Evolutionary conservation across 2,797 vertebrate genomes (phyloP).

Genomic region (Tadarida brasiliensis): DNA sequence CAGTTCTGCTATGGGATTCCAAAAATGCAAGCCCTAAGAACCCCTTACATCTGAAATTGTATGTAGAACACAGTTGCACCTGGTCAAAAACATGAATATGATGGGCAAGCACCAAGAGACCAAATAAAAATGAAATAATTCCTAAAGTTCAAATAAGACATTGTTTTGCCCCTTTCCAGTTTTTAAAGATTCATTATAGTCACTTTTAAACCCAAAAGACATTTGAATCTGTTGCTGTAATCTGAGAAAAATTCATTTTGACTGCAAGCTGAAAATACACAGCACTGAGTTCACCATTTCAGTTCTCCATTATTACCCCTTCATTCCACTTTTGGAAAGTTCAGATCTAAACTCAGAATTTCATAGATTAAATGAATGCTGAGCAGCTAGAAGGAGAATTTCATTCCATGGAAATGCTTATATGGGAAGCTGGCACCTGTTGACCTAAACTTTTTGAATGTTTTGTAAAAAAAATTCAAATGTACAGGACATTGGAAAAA

Average conservation of each 20-base stretch:
- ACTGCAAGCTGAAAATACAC: background rate
- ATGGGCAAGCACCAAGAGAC: background rate
- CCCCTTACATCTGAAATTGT: background rate
- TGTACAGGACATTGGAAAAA: background rate
- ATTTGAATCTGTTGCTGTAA: background rate
- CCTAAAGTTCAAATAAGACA: background rate
- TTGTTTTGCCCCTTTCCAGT: background rate
- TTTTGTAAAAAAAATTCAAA: slow-evolving; percentile 26
- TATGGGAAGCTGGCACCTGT: background rate
- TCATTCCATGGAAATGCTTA: background rate
- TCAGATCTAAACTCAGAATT: background rate
- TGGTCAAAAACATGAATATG: background rate
- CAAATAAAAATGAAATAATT: slow-evolving; percentile 30
- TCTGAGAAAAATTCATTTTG: background rate
- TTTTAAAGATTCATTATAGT: slow-evolving; percentile 13
- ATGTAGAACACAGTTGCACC: background rate
- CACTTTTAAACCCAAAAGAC: background rate
- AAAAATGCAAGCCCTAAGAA: background rate
- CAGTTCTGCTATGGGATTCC: background rate
- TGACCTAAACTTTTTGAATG: background rate
- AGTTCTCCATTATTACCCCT: background rate
- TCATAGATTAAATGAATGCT: background rate
- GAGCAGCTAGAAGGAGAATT: background rate
- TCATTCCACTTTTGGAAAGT: slow-evolving; percentile 15
- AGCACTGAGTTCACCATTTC: slow-evolving; percentile 19